Evolutionary conservation across 2,888 invertebrate genomes (phyloP).

Genomic region (Amorpha juglandis): DNA sequence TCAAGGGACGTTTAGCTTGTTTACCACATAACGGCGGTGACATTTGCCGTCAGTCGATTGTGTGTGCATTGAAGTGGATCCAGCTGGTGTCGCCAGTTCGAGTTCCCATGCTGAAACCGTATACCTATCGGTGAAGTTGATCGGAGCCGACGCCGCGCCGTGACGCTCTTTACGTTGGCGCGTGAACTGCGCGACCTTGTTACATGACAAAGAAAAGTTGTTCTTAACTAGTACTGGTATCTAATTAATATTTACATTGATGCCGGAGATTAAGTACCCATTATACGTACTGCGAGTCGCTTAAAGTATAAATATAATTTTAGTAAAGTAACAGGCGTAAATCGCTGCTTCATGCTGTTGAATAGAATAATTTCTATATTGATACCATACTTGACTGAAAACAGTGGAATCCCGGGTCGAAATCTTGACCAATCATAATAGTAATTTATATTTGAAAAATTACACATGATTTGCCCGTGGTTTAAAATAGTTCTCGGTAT

Average conservation of each 20-base stretch:
- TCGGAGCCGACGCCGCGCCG: slow-evolving; percentile 27
- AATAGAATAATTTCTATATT: too few species aligned
- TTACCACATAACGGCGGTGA: slow-evolving; percentile 25
- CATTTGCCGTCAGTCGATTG: slow-evolving; percentile 23
- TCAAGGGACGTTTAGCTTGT: slow-evolving; percentile 14
- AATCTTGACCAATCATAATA: too few species aligned
- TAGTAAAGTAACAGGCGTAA: too few species aligned
- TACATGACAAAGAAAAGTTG: slow-evolving; percentile 23
- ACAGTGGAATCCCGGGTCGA: too few species aligned
- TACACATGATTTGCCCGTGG: too few species aligned
- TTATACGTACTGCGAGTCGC: not conserved
- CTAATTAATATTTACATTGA: not conserved
- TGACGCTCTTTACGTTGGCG: slow-evolving; percentile 22
- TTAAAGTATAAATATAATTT: too few species aligned
- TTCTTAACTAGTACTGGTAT: slow-evolving; percentile 3
- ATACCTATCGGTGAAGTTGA: slow-evolving; percentile 37
- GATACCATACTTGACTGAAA: too few species aligned
- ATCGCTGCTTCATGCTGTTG: too few species aligned
- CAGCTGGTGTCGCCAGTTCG: slow-evolving; percentile 29
- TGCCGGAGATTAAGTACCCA: not conserved
- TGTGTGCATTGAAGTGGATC: slow-evolving; percentile 41
- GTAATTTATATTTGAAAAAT: too few species aligned
- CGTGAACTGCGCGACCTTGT: slow-evolving; percentile 23
- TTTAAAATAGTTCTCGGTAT: too few species aligned
- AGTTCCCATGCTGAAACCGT: slow-evolving; percentile 42